Evolutionary conservation across 37 sponge, comb jelly and placozoan species (phyloP).

Genomic region (Crambe crambe): DNA sequence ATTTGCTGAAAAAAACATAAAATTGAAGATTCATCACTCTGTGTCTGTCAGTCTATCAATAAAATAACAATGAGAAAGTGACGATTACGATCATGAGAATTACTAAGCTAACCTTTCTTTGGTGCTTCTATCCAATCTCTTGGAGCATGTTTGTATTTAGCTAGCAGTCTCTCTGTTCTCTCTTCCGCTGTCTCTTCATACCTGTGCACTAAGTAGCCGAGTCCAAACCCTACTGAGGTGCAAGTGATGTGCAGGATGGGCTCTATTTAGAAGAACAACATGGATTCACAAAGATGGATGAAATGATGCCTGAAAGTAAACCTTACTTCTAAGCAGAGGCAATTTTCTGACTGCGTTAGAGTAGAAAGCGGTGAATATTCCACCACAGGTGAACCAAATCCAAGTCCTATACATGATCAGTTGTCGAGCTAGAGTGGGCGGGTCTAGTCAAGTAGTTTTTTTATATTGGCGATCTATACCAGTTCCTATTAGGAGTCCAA

Average conservation of each 20-base stretch:
- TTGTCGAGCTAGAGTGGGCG: too few relatives aligned
- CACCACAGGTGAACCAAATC: constrained; percentile 69
- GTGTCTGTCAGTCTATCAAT: too few relatives aligned
- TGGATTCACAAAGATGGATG: neutral
- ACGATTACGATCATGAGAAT: too few relatives aligned
- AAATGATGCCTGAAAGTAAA: neutral
- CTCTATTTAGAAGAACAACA: constrained; percentile 21
- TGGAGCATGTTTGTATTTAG: constrained; percentile 40
- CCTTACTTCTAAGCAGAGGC: constrained; percentile 77
- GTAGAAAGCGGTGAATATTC: constrained; percentile 71
- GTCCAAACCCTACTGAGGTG: constrained; percentile 36
- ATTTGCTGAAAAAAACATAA: too few relatives aligned
- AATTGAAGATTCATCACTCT: too few relatives aligned
- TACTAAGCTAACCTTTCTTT: too few relatives aligned
- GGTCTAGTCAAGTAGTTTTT: too few relatives aligned
- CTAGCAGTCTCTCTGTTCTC: constrained; percentile 43
- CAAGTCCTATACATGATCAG: constrained; percentile 65
- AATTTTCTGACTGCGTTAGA: constrained; percentile 69
- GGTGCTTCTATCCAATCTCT: constrained; percentile 20
- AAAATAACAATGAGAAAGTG: too few relatives aligned
- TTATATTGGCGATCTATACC: too few relatives aligned
- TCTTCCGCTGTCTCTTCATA: constrained; percentile 77
- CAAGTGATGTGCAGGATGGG: constrained; percentile 57
- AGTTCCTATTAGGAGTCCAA: neutral
- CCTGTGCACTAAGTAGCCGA: constrained; percentile 62